Evolutionary conservation across 2,888 invertebrate genomes (phyloP).

Genomic region (Agrotis clavis): DNA sequence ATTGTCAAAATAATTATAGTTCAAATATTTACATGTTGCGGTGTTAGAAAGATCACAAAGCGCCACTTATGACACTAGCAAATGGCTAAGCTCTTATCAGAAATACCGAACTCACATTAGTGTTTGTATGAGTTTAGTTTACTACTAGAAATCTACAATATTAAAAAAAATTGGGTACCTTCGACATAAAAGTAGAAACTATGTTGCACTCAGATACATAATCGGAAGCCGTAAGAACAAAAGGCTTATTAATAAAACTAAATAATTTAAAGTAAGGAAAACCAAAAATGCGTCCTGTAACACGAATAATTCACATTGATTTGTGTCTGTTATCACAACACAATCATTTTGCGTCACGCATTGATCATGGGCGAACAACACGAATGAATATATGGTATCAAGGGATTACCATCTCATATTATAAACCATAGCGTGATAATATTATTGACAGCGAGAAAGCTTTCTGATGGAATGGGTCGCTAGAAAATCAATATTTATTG

Average conservation of each 20-base stretch:
- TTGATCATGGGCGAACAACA: neutral
- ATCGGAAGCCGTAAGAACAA: too few relatives aligned
- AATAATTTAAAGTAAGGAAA: too few relatives aligned
- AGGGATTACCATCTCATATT: slow-evolving; percentile 12
- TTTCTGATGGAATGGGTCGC: neutral
- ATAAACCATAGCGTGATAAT: slow-evolving; percentile 1
- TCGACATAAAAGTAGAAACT: neutral
- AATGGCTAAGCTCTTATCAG: too few relatives aligned
- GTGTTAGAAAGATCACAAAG: too few relatives aligned
- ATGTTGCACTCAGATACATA: slow-evolving; percentile 14
- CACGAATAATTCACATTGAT: slow-evolving; percentile 3
- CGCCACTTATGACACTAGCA: too few relatives aligned
- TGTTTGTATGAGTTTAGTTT: too few relatives aligned
- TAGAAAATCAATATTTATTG: neutral
- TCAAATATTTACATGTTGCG: too few relatives aligned
- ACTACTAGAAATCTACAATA: too few relatives aligned
- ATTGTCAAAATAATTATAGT: too few relatives aligned
- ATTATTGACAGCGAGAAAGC: neutral
- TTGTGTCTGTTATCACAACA: neutral
- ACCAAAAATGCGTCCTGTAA: slow-evolving; percentile 5
- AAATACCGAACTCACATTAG: too few relatives aligned
- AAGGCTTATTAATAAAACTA: neutral
- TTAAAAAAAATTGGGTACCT: neutral
- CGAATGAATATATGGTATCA: neutral
- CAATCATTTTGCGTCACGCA: slow-evolving; percentile 3